phyloP scores from a whole-genome alignment of 2,113 vertebrate species.

The Madoqua kirkii region DNA sequence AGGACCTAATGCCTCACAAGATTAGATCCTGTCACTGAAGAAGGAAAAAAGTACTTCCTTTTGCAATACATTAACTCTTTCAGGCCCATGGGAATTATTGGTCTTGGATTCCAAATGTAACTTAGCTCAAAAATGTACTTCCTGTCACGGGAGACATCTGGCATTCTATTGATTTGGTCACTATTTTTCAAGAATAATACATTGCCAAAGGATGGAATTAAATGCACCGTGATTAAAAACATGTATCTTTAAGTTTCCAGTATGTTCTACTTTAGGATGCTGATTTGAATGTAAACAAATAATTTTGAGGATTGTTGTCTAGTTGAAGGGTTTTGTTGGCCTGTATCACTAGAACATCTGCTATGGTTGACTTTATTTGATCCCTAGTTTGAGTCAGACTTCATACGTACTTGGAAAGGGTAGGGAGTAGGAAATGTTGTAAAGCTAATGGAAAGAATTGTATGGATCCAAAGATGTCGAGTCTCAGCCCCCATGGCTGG shows the following conservation, averaged over 20 bases:
- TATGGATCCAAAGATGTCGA: not conserved
- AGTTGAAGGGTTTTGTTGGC: not conserved
- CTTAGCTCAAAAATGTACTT: not conserved
- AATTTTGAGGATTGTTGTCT: not conserved
- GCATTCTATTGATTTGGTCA: not conserved
- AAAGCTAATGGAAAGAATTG: not conserved
- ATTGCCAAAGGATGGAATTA: not conserved
- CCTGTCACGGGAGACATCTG: not conserved
- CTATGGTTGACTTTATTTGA: slow-evolving; percentile 14
- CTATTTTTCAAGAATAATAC: not conserved
- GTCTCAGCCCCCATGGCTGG: not conserved
- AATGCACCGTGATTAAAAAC: not conserved
- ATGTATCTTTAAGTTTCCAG: not conserved
- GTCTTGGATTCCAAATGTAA: not conserved
- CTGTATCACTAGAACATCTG: not conserved
- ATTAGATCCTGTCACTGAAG: slow-evolving; percentile 27
- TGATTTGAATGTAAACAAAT: not conserved
- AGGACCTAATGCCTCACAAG: not conserved
- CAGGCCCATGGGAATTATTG: not conserved
- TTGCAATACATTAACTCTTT: slow-evolving; percentile 5
- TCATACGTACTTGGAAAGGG: slow-evolving; percentile 40
- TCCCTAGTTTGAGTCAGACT: slow-evolving; percentile 43
- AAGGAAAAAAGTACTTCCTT: not conserved
- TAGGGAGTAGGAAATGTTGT: not conserved
- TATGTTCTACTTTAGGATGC: not conserved